Conservation (phyloP, 2,113 vertebrate genomes). For the Oceanodroma tethys region DNA sequence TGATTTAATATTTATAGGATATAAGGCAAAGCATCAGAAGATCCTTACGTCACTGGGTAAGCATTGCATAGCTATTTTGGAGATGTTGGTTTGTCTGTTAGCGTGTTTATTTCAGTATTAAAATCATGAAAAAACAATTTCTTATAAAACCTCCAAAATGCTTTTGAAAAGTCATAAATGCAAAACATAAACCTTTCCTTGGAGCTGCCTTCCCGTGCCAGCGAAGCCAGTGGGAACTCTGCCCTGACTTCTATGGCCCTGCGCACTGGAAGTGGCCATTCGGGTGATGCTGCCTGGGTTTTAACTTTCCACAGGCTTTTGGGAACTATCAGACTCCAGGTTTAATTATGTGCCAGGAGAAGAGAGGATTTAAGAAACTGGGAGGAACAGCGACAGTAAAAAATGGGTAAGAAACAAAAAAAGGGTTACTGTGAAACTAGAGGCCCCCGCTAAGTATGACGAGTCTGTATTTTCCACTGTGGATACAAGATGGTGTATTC, state of each 20-base stretch:
- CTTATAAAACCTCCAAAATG: not conserved
- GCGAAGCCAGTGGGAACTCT: not conserved
- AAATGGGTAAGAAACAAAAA: not conserved
- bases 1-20: not conserved
- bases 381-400: not conserved
- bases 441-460: too few relatives aligned
- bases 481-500: not conserved
- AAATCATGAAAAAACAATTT: not conserved
- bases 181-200: not conserved
- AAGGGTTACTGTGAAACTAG: not conserved
- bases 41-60: not conserved
- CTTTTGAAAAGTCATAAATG: not conserved
- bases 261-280: not conserved
- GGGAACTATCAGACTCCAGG: not conserved
- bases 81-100: not conserved
- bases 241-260: not conserved
- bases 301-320: not conserved
- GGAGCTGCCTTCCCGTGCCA: not conserved
- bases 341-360: not conserved
- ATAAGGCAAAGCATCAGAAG: not conserved
- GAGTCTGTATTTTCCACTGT: not conserved
- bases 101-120: not conserved
- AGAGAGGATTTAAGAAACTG: not conserved
- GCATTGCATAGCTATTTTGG: not conserved
- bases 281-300: not conserved